Evolutionary conservation across 2,888 invertebrate species (phyloP), one percentile per base, ranked within the genome.

Genomic region (Glyphotaelius pellucidus): DNA sequence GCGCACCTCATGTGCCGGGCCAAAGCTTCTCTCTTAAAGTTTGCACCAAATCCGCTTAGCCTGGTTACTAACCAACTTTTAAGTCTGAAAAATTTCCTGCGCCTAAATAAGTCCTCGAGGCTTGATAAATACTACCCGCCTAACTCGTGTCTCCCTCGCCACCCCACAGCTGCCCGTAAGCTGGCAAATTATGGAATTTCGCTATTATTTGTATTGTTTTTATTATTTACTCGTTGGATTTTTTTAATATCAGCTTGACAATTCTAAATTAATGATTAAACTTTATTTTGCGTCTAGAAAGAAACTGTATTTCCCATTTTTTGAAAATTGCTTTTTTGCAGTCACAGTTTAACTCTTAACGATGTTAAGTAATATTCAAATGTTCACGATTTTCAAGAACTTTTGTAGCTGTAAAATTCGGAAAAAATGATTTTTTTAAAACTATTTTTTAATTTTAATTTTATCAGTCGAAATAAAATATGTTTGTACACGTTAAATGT

Each of bases 1-100:
- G 67, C 67, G 67, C 67, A 67, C 67, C 67, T 67, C n/a, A 67
- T 67, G 67, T 67, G 67, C 67, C 31, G 19, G 81, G 81, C 31
- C 32, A 81, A 81, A 81, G 30, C 32, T 31, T 67, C 67, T 81
- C 32, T 81, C 81, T 81, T 32, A 32, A 81, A 81, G 81, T 81
- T 32, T 81, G 81, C 81, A 81, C 81, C 81, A 32, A 81, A 81
- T 31, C 81, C 81, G 81, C 81, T 81, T 81, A 81, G 32, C 81
- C 32, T 32, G 81, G 67, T n/a, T 67, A 67, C 67, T 67, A 67
- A 67, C 67, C 90, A 90, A 84, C 83, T 90, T 90, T 90, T 90
- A 90, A 84, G 90, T 90, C 83, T 90, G 90, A 90, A 90, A 90
- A 84, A 90, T 90, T 90, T 79, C 84, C 80, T 25, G 84, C 31